Evolutionary conservation across 2,888 invertebrate genomes (phyloP), one percentile per base, ranked within the genome.

Genomic region (Frankliniella fusca): DNA sequence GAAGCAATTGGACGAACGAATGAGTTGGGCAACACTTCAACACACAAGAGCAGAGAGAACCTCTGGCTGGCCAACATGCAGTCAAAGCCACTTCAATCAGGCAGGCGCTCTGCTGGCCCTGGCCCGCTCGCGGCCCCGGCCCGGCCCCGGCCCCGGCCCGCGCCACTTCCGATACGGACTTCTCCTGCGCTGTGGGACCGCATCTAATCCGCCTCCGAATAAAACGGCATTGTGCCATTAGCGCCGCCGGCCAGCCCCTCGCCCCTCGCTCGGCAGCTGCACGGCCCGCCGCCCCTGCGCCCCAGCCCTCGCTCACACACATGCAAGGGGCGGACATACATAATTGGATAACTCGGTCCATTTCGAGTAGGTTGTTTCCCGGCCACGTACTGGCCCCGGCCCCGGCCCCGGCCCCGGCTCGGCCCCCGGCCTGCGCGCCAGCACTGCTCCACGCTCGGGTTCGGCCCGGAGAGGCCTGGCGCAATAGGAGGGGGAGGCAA

Each of bases 331-430:
- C 70, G 70, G 70, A 12, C 70, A 76, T 76, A 76, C 70, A 76
- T 76, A 76, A 76, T 76, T 76, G 70, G 70, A 76, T 76, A 76
- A 76, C 70, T 23, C 23, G 70, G 70, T 76, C 70, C 70, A 76
- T 76, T 76, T 76, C 70, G 70, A 76, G 70, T 76, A 76, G 70
- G 70, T 76, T 76, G 70, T 76, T 76, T 27, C 23, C 23, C 70
- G 23, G 70, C 70, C 70, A 23, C 70, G 61, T 61, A 11, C 61
- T 61, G 61, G 12, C 20, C 61, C n/a, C 20, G 20, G 61, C 61
- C 61, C 61, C 15, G 61, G 0, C n/a, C 20, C 61, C 5, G 5
- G 15, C 54, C 5, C 15, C 54, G 3, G 54, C 54, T 2, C 54
- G 54, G 3, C 15, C 15, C 3, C 18, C 54, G 54, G 54, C 54